Conservation (phyloP, 2,113 vertebrate genomes). For the Nothocercus julius region DNA sequence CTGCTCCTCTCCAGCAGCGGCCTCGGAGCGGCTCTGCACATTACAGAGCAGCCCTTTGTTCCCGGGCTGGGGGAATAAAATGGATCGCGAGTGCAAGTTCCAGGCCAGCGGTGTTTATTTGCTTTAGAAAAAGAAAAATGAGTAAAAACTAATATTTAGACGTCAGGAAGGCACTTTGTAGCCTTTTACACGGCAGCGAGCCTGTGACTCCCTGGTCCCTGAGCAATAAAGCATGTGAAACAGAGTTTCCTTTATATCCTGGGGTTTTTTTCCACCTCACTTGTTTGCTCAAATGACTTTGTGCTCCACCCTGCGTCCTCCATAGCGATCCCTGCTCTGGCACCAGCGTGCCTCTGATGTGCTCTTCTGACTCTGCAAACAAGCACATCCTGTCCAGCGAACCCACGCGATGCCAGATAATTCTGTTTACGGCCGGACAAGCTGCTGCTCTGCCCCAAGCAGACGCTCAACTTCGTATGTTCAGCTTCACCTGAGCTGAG, state of each 20-base stretch:
- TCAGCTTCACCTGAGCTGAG: background rate
- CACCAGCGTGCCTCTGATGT: background rate
- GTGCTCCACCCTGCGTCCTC: background rate
- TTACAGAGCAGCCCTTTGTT: background rate
- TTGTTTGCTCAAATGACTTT: background rate
- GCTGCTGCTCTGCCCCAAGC: background rate
- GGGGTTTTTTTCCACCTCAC: background rate
- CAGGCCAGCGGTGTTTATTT: background rate
- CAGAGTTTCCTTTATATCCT: background rate
- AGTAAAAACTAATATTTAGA: slow-evolving; percentile 6
- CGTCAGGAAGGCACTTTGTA: background rate
- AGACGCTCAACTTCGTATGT: background rate
- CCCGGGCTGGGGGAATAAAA: background rate
- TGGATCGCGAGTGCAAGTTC: background rate
- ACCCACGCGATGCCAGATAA: background rate
- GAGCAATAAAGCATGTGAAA: background rate
- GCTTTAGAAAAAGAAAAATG: background rate
- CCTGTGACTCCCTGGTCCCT: background rate
- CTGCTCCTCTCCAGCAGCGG: rapidly evolving
- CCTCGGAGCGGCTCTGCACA: background rate
- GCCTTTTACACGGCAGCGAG: background rate
- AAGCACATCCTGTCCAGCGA: background rate
- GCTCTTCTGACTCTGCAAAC: background rate
- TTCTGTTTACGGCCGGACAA: too few species aligned
- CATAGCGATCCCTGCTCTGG: background rate